A percentile compares a stretch with the other conserved stretches of the same genome.
These are phyloP conservation scores for Pelecanus crispus DNA, from an alignment of 2,113 vertebrate genomes.

Conservation along the genomic window DNA sequence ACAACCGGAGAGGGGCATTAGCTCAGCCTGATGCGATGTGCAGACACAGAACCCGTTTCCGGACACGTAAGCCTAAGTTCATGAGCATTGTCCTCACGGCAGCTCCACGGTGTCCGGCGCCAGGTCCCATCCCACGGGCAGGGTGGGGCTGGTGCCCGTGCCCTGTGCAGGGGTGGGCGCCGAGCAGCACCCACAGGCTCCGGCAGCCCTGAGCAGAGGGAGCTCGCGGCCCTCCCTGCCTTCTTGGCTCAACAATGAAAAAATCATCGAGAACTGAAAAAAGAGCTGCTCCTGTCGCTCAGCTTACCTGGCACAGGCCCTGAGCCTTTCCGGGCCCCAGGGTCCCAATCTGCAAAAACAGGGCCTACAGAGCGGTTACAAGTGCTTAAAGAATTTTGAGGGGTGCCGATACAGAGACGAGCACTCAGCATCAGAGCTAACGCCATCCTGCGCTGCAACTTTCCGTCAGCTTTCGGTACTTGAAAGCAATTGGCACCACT, in stretches of 20 bases:
- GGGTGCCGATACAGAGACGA: background rate
- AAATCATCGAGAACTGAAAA: too few relatives aligned
- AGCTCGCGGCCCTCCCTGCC: background rate
- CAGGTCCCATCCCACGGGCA: background rate
- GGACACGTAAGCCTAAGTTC: fast-evolving
- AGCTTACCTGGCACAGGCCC: background rate
- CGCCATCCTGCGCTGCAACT: background rate
- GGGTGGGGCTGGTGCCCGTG: background rate
- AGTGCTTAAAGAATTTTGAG: background rate
- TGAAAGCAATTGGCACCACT: background rate
- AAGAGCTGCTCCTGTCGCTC: background rate
- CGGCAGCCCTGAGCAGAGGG: background rate
- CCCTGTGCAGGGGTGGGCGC: fast-evolving
- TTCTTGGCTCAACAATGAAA: background rate
- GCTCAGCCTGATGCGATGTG: background rate
- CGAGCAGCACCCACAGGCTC: fast-evolving
- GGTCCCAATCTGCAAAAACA: background rate
- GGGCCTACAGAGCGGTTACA: too few relatives aligned
- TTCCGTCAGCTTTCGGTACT: background rate
- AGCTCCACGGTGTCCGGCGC: fast-evolving
- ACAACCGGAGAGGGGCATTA: background rate
- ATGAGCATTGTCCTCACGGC: fast-evolving
- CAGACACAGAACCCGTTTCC: background rate
- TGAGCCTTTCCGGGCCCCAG: fast-evolving
- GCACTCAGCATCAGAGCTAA: background rate